phyloP scores from a whole-genome alignment of 2,888 invertebrate genomes.

The Amiota mariae region DNA sequence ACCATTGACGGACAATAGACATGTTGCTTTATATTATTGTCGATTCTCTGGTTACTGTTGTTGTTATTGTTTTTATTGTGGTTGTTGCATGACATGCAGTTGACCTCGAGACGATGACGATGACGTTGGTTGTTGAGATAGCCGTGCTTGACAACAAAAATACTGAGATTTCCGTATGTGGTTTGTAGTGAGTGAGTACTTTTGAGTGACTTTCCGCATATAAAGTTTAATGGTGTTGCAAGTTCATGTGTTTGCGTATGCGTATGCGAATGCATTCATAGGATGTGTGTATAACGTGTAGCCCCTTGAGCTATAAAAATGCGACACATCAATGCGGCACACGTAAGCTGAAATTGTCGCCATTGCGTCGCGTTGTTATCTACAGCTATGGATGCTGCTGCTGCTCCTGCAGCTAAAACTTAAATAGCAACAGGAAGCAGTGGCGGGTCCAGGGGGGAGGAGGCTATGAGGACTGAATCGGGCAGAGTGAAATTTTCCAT shows the following conservation, averaged over 20 bases:
- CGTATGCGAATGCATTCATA: too few species aligned
- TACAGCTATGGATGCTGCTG: too few species aligned
- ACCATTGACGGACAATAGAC: too few species aligned
- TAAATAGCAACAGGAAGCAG: constrained; percentile 30
- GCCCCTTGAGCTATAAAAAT: neutral
- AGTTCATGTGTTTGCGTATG: too few species aligned
- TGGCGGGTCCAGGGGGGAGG: too few species aligned
- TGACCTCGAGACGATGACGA: neutral
- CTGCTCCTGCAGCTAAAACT: neutral
- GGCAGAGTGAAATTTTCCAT: too few species aligned
- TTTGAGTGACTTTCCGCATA: constrained; percentile 23
- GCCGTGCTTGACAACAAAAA: constrained; percentile 12
- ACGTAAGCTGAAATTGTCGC: constrained; percentile 12
- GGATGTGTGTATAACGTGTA: neutral
- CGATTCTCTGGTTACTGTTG: neutral
- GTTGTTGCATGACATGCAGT: neutral
- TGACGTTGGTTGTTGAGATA: constrained; percentile 1
- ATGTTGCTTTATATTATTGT: neutral
- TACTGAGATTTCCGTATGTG: constrained; percentile 22
- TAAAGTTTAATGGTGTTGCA: constrained; percentile 19
- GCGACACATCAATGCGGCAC: neutral
- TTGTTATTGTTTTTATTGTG: neutral
- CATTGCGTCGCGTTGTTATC: constrained; percentile 2
- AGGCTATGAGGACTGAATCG: too few species aligned
- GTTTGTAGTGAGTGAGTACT: neutral